Conservation (phyloP, 1,140 invertebrate genomes). For the Polypedilum vanderplanki region DNA sequence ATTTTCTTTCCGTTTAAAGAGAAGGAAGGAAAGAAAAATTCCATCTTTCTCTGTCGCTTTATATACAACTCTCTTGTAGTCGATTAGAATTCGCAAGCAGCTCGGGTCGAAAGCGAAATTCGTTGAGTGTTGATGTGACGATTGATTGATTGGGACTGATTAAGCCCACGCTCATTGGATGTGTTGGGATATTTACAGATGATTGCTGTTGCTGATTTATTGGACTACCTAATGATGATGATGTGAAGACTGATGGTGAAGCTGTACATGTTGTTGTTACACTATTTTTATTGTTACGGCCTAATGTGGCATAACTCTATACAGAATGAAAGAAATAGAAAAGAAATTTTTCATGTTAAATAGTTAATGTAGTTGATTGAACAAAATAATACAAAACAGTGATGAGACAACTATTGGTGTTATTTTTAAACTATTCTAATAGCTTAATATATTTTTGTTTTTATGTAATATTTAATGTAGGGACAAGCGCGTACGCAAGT, state of each 20-base stretch:
- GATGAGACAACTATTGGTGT: no score
- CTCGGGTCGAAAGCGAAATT: conserved; percentile 60
- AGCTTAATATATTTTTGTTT: no score
- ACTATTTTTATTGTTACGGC: conserved; percentile 17
- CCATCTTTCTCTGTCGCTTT: conserved; percentile 42
- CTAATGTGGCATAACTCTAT: conserved; percentile 22
- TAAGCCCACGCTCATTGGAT: conserved; percentile 43
- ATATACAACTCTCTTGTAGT: conserved; percentile 83
- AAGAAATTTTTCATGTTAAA: background rate
- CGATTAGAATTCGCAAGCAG: conserved; percentile 74
- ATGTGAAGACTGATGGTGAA: conserved; percentile 11
- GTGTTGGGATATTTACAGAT: conserved; percentile 34
- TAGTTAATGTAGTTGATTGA: no score
- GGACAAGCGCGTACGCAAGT: conserved; percentile 15
- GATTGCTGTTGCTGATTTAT: background rate
- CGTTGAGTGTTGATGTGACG: conserved; percentile 54
- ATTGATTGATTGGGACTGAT: conserved; percentile 44
- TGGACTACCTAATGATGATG: conserved; percentile 8
- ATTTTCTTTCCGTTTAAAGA: no score
- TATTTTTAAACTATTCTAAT: no score
- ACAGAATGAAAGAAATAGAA: background rate
- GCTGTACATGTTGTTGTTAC: conserved; percentile 14
- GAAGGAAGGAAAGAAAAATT: no score
- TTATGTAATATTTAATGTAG: background rate
- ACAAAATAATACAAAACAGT: no score